These are phyloP conservation scores for Conus canariensis DNA, from an alignment of 2,888 invertebrate genomes.

Conservation along the genomic window DNA sequence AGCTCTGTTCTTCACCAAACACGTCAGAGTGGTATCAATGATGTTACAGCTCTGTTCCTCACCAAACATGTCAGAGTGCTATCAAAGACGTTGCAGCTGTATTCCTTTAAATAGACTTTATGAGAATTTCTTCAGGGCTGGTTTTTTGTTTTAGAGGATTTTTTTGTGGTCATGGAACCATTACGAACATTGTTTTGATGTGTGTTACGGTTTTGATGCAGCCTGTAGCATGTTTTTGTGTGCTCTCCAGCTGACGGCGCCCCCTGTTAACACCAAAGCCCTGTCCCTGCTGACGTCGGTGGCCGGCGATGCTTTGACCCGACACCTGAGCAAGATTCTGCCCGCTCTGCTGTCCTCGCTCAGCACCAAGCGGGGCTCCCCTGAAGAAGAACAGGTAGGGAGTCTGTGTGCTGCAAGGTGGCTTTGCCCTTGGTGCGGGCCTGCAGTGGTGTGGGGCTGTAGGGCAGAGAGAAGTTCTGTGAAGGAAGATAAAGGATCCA, in stretches of 20 bases:
- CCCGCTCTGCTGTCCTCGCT: constrained; percentile 85
- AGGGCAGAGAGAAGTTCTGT: background rate
- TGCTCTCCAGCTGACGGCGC: constrained; percentile 87
- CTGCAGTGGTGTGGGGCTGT: background rate
- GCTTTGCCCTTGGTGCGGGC: background rate
- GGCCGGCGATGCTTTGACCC: constrained; percentile 94
- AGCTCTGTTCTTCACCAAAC: no score
- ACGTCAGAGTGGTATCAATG: no score
- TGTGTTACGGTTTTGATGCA: no score
- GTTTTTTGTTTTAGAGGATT: no score
- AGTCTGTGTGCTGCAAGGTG: background rate
- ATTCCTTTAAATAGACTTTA: no score
- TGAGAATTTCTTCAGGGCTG: no score
- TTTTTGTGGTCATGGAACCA: no score
- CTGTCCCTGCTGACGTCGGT: constrained; percentile 95
- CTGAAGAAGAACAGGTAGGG: constrained; percentile 72
- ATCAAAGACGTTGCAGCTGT: no score
- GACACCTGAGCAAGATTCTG: constrained; percentile 93
- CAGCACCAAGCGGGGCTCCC: constrained; percentile 70
- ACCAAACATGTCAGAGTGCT: no score
- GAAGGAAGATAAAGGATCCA: no score
- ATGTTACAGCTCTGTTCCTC: no score
- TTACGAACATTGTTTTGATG: no score
- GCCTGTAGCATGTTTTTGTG: background rate
- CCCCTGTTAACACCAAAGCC: constrained; percentile 95